Conservation (phyloP, 2,888 invertebrate species). For the Sarcophaga variegata region DNA sequence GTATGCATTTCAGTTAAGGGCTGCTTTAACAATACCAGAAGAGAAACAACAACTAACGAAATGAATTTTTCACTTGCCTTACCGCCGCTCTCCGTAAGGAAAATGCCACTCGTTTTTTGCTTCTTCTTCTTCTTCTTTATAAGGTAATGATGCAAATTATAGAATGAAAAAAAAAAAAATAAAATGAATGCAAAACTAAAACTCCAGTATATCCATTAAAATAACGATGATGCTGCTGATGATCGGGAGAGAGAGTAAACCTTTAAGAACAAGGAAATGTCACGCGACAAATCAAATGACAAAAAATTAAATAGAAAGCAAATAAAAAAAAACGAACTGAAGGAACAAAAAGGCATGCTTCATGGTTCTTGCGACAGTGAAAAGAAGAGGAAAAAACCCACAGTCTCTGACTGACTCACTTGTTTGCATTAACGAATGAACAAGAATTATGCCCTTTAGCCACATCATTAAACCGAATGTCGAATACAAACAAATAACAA, state of each 20-base stretch:
- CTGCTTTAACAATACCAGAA: conserved; percentile 14
- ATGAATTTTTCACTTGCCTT: conserved; percentile 40
- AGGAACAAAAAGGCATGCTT: conserved; percentile 32
- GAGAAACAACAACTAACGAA: conserved; percentile 24
- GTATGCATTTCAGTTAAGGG: neutral
- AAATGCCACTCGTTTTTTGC: neutral
- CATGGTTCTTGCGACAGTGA: conserved; percentile 46
- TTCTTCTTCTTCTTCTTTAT: neutral
- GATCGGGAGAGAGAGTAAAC: conserved; percentile 41
- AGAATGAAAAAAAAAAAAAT: conserved; percentile 20
- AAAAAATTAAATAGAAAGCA: conserved; percentile 4
- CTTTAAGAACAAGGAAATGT: conserved; percentile 68
- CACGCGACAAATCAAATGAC: conserved; percentile 68
- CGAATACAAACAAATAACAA: conserved; percentile 77
- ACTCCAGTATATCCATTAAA: conserved; percentile 57
- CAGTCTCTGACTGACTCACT: conserved; percentile 27
- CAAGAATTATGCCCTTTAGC: conserved; percentile 70
- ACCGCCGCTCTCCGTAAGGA: too few species aligned
- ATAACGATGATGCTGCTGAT: conserved; percentile 43
- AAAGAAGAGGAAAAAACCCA: neutral
- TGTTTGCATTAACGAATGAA: conserved; percentile 15
- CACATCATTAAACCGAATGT: conserved; percentile 80
- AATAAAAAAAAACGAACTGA: neutral
- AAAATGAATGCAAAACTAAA: conserved; percentile 19
- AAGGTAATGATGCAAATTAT: conserved; percentile 69